Conservation (phyloP, 2,888 invertebrate genomes). For the Venusia cambrica region DNA sequence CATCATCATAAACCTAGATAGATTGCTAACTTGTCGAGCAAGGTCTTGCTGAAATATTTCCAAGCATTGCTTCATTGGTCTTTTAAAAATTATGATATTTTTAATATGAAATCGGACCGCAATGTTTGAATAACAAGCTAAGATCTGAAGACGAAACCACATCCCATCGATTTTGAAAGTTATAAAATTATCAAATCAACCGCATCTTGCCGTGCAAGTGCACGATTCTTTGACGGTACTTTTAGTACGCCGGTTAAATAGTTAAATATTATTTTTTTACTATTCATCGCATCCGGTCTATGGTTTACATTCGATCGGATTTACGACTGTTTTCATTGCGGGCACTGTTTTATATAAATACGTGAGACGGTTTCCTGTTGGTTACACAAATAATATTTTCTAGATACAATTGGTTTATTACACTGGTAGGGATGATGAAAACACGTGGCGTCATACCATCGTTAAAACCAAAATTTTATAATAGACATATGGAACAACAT, state of each 20-base stretch:
- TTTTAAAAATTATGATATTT: slow-evolving; percentile 40
- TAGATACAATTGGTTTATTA: slow-evolving; percentile 62
- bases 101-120: slow-evolving; percentile 44
- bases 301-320: slow-evolving; percentile 75
- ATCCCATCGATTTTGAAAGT: slow-evolving; percentile 62
- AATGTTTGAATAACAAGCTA: slow-evolving; percentile 50
- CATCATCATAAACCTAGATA: slow-evolving; percentile 44
- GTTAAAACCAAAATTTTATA: background rate
- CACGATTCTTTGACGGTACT: slow-evolving; percentile 47
- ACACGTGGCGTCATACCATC: too few species aligned
- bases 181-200: slow-evolving; percentile 63
- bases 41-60: slow-evolving; percentile 22
- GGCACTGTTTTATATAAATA: slow-evolving; percentile 76
- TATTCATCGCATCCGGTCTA: slow-evolving; percentile 68
- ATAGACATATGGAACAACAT: background rate
- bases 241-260: slow-evolving; percentile 57
- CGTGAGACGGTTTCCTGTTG: slow-evolving; percentile 69
- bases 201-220: slow-evolving; percentile 47
- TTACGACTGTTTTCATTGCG: slow-evolving; percentile 79
- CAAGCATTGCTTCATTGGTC: slow-evolving; percentile 37
- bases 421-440: too few species aligned
- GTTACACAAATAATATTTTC: slow-evolving; percentile 68
- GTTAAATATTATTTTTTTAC: slow-evolving; percentile 61
- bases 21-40: slow-evolving; percentile 27
- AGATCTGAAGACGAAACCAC: slow-evolving; percentile 57